Conservation (phyloP, 2,888 invertebrate genomes). For the Dryocosmus kuriphilus region DNA sequence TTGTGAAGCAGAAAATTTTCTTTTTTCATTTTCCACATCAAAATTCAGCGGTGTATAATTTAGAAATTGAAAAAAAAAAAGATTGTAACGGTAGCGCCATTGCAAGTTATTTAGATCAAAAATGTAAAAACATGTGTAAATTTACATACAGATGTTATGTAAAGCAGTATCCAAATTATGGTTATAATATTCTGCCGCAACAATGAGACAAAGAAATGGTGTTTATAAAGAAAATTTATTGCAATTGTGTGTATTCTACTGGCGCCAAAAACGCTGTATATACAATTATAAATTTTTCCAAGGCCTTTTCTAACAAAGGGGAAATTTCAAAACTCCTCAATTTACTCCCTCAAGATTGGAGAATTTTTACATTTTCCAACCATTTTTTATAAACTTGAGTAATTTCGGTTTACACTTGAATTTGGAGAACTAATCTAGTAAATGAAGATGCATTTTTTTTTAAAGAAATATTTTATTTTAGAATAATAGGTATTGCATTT, state of each 20-base stretch:
- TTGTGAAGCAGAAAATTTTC: neutral
- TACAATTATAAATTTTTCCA: too few species aligned
- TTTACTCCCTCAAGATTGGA: too few species aligned
- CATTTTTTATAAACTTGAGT: too few species aligned
- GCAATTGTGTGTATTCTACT: too few species aligned
- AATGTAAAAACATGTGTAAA: neutral
- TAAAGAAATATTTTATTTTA: neutral
- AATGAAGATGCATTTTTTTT: neutral
- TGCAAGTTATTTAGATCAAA: neutral
- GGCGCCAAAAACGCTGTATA: too few species aligned
- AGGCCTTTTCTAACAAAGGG: too few species aligned
- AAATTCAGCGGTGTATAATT: neutral
- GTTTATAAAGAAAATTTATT: neutral
- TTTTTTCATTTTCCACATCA: neutral
- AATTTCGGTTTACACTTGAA: neutral
- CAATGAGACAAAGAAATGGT: neutral
- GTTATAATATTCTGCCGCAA: neutral
- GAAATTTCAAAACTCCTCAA: too few species aligned
- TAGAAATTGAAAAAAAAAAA: neutral
- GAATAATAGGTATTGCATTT: neutral
- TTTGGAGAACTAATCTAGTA: neutral
- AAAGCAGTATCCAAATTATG: slow-evolving; percentile 11
- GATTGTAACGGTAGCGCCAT: neutral
- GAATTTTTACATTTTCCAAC: too few species aligned
- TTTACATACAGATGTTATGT: slow-evolving; percentile 16